These are phyloP conservation scores for Diadegma fenestrale DNA, from an alignment of 2,888 invertebrate genomes.

Conservation along the genomic window DNA sequence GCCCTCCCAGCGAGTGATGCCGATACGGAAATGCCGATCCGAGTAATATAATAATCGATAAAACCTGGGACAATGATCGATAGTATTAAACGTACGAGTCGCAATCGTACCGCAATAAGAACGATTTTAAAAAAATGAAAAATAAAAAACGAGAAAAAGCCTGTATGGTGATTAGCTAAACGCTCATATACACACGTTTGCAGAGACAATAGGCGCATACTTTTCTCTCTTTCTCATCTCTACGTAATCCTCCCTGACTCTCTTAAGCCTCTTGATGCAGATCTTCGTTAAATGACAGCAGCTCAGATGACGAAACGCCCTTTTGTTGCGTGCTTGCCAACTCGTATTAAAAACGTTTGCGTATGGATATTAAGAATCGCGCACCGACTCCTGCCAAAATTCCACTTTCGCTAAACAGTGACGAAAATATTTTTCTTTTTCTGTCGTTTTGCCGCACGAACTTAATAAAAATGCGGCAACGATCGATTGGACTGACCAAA, in stretches of 20 bases:
- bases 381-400: not conserved
- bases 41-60: constrained; percentile 4
- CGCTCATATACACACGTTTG: constrained; percentile 54
- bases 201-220: constrained; percentile 62
- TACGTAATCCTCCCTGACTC: constrained; percentile 51
- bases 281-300: constrained; percentile 38
- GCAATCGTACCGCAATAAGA: constrained; percentile 22
- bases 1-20: constrained; percentile 32
- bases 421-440: constrained; percentile 19
- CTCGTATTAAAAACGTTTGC: constrained; percentile 14
- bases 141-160: constrained; percentile 43
- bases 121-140: no score
- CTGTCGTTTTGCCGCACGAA: constrained; percentile 16
- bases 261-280: constrained; percentile 56
- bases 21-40: not conserved
- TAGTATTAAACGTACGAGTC: constrained; percentile 3
- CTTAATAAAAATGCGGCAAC: constrained; percentile 3
- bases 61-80: constrained; percentile 22
- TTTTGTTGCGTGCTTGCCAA: constrained; percentile 34
- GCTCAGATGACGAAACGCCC: constrained; percentile 47
- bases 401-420: constrained; percentile 20
- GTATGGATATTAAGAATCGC: constrained; percentile 22
- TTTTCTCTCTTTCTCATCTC: constrained; percentile 59
- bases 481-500: constrained; percentile 6
- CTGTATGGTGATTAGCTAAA: constrained; percentile 35